Percentiles rank a stretch among this genome's conserved stretches.
These are phyloP conservation scores for Phoenicopterus ruber DNA, from an alignment of 2,113 vertebrate species.

Conservation along the genomic window DNA sequence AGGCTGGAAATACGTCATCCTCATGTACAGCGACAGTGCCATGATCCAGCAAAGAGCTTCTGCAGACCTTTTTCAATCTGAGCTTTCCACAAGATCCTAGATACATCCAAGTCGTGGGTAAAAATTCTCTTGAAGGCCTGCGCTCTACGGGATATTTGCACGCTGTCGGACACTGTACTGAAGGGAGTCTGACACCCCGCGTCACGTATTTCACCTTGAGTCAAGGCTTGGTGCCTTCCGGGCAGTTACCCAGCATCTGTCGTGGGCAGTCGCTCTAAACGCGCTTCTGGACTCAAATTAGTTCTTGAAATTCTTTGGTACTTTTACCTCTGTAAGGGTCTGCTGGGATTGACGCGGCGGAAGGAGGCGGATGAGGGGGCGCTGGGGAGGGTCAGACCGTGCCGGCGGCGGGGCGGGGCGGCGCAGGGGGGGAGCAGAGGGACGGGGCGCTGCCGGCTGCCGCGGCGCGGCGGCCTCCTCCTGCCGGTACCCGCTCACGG, in stretches of 20 bases:
- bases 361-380: neutral
- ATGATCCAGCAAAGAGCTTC: neutral
- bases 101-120: neutral
- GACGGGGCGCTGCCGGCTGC: neutral
- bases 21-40: neutral
- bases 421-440: neutral
- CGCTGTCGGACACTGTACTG: fast-evolving
- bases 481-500: neutral
- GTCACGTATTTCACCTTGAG: neutral
- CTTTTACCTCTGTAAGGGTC: neutral
- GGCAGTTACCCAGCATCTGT: neutral
- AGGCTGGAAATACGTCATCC: neutral
- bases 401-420: fast-evolving
- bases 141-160: neutral
- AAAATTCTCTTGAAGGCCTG: neutral
- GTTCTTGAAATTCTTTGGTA: neutral
- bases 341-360: neutral
- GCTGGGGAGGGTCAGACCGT: neutral
- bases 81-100: neutral
- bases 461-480: fast-evolving
- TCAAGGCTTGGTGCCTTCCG: neutral
- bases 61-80: neutral
- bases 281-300: neutral
- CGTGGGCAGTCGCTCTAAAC: neutral
- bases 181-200: neutral